These are phyloP conservation scores for Scartelaos histophorus DNA, from an alignment of 2,113 vertebrate genomes.

Conservation along the genomic window DNA sequence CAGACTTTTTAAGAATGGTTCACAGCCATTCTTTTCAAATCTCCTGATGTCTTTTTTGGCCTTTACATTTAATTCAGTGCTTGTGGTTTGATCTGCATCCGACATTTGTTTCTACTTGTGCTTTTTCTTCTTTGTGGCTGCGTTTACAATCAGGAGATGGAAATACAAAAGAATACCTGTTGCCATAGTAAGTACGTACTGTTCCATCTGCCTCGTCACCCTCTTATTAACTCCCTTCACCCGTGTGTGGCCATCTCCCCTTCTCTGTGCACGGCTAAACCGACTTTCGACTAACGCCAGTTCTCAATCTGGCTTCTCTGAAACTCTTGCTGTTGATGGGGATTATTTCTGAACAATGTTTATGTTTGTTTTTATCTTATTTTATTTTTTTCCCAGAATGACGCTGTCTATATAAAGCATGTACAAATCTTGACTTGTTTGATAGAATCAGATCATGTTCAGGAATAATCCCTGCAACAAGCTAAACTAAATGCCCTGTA, in stretches of 20 bases:
- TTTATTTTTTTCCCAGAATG: neutral
- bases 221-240: conserved; percentile 69
- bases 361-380: conserved; percentile 1
- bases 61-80: conserved; percentile 81
- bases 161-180: conserved; percentile 99
- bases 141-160: conserved; percentile 96
- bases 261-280: conserved; percentile 79
- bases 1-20: conserved; percentile 84
- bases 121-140: conserved; percentile 98
- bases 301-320: conserved; percentile 14
- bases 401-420: neutral
- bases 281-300: conserved; percentile 59
- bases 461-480: conserved; percentile 64
- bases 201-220: conserved; percentile 76
- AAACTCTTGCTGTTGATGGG: conserved; percentile 53
- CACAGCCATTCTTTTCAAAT: conserved; percentile 77
- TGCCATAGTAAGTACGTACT: conserved; percentile 99
- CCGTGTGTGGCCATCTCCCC: conserved; percentile 58
- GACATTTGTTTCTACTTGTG: conserved; percentile 98
- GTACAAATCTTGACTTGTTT: neutral
- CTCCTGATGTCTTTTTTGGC: conserved; percentile 36
- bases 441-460: conserved; percentile 34
- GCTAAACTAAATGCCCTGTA: conserved; percentile 54
- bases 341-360: conserved; percentile 63
- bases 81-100: conserved; percentile 93